Conservation (phyloP, 2,797 vertebrate genomes). For the Todus mexicanus region DNA sequence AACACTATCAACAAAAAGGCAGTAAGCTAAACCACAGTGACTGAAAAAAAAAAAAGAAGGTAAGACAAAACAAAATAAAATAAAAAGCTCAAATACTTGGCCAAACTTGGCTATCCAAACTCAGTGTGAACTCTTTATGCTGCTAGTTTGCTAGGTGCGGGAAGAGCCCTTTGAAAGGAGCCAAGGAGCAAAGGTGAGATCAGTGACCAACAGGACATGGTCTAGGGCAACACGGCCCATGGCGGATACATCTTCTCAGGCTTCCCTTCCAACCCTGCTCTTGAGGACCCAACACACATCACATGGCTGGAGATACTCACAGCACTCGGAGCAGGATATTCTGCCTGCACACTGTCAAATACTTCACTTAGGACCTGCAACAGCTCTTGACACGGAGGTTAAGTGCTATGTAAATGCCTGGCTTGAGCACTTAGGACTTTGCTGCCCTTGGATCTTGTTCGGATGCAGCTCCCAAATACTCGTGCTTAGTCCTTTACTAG, state of each 20-base stretch:
- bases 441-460: neutral
- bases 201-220: neutral
- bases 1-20: constrained; percentile 34
- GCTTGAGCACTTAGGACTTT: neutral
- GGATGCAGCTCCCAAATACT: neutral
- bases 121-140: neutral
- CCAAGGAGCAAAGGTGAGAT: neutral
- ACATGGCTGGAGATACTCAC: neutral
- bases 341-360: neutral
- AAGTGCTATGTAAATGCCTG: constrained; percentile 21
- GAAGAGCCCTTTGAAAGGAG: neutral
- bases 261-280: neutral
- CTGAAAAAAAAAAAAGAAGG: neutral
- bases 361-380: neutral
- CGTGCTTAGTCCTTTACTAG: neutral
- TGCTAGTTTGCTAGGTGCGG: neutral
- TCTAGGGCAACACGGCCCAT: neutral
- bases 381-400: neutral
- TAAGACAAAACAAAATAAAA: neutral
- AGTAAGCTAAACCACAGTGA: neutral
- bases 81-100: neutral
- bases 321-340: neutral
- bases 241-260: neutral
- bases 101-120: neutral
- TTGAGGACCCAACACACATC: neutral